Evolutionary conservation across 2,113 vertebrate genomes (phyloP), one percentile per base, ranked within the genome.

Genomic region (Cochlearius cochlearius): DNA sequence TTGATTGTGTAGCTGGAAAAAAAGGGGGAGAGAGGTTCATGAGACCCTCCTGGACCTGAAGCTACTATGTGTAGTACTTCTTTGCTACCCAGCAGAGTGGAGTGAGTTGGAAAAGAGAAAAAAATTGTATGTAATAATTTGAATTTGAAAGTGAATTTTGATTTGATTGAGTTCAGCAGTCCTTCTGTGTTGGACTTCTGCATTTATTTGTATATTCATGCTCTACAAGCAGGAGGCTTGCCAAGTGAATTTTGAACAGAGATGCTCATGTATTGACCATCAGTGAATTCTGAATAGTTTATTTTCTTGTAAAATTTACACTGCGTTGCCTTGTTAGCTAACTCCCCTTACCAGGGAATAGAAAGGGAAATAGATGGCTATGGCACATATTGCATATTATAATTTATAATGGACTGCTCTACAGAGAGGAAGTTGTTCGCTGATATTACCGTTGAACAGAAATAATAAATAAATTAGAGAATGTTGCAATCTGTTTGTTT

Each of bases 391-490:
- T 80, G 39, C 34, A n/a, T 49, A 67, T 86, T 77, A 34, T 86
- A 79, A 90, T 88, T 91, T 90, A 71, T 71, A 78, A 86, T 29
- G 52, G 79, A 10, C n/a, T 55, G 15, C 82, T 74, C 72, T 81
- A 38, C n/a, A 49, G 63, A 78, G 64, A 79, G 43, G 71, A 56
- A 32, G 15, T 55, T 86, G 75, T 84, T 94, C 94, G 60, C 60
- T 86, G 86, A 60, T 68, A 49, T 60, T 86, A n/a, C 68, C 68
- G 5, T 15, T 91, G 86, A 92, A 84, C 49, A 47, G 84, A 93
- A 93, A 93, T 68, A 93, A 92, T 89, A 38, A 91, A 94, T 94
- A 90, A 88, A 93, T 93, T 91, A 91, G 56, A 90, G 53, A 73
- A 79, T 25, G 34, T 81, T 93, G 60, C 76, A 56, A 47, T 78